A percentile compares a stretch with the other conserved stretches of the same genome.
Conservation (phyloP, 2,888 invertebrate genomes). For the Criorhina ranunculi region DNA sequence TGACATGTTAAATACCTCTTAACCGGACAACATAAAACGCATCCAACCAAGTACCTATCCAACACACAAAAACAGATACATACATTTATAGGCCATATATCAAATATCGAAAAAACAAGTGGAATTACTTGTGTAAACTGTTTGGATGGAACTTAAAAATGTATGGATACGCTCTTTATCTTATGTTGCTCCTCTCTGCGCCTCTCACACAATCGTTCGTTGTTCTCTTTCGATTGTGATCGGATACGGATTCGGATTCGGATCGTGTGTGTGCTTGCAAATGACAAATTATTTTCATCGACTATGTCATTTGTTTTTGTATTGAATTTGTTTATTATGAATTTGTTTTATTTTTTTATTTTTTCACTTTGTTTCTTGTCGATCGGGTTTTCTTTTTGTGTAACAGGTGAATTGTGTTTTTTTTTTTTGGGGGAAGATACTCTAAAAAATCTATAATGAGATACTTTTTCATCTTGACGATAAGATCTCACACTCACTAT, state of each 20-base stretch:
- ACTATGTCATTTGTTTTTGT: conserved; percentile 65
- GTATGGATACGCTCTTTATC: conserved; percentile 4
- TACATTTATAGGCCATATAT: conserved; percentile 1
- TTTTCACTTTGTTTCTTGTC: conserved; percentile 4
- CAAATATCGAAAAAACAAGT: conserved; percentile 10
- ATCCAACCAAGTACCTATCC: too few relatives aligned
- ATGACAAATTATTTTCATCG: conserved; percentile 73
- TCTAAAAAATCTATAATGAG: conserved; percentile 50
- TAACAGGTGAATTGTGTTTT: conserved; percentile 51
- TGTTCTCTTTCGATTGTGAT: conserved; percentile 37
- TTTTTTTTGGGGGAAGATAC: conserved; percentile 28
- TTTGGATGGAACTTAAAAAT: conserved; percentile 1
- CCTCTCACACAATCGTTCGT: conserved; percentile 14
- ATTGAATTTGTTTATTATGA: conserved; percentile 40
- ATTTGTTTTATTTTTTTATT: conserved; percentile 38
- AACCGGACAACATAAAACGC: too few relatives aligned
- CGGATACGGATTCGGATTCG: background rate
- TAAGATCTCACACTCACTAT: conserved; percentile 54
- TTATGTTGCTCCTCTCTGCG: background rate
- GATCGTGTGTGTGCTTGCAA: conserved; percentile 53
- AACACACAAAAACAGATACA: background rate
- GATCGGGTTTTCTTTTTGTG: background rate
- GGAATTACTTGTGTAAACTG: conserved; percentile 22
- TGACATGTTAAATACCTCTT: too few relatives aligned
- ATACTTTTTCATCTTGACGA: conserved; percentile 60